Percentiles rank a stretch among this genome's conserved stretches.
phyloP scores from a whole-genome alignment of 2,888 invertebrate genomes.

The Tachina grossa region DNA sequence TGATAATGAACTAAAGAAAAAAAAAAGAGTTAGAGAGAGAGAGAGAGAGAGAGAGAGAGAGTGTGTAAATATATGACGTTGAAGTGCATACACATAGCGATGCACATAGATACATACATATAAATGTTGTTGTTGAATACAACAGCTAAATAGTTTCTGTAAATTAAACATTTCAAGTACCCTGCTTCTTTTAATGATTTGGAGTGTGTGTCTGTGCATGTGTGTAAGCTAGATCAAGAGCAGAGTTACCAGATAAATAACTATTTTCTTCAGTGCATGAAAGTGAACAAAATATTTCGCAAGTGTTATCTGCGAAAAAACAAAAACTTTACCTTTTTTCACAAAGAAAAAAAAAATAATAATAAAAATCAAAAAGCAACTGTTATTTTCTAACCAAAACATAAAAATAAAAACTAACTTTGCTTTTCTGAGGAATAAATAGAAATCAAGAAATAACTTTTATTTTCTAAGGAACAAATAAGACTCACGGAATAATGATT shows the following conservation, averaged over 20 bases:
- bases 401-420: too few species aligned
- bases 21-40: too few species aligned
- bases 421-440: too few species aligned
- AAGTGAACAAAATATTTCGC: not conserved
- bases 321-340: too few species aligned
- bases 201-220: not conserved
- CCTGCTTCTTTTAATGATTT: constrained; percentile 29
- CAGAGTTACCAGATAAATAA: constrained; percentile 37
- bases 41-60: not conserved
- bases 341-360: too few species aligned
- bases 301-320: too few species aligned
- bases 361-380: too few species aligned
- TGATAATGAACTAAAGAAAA: constrained; percentile 62
- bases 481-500: too few species aligned
- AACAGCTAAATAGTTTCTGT: constrained; percentile 37
- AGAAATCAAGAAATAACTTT: too few species aligned
- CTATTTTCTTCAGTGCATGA: not conserved
- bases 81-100: not conserved
- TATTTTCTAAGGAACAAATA: too few species aligned
- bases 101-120: not conserved
- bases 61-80: constrained; percentile 22
- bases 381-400: too few species aligned
- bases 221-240: not conserved
- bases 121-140: not conserved
- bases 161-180: constrained; percentile 57